Conservation (phyloP, 2,797 vertebrate genomes). For the Hydrocynus forskahlii region DNA sequence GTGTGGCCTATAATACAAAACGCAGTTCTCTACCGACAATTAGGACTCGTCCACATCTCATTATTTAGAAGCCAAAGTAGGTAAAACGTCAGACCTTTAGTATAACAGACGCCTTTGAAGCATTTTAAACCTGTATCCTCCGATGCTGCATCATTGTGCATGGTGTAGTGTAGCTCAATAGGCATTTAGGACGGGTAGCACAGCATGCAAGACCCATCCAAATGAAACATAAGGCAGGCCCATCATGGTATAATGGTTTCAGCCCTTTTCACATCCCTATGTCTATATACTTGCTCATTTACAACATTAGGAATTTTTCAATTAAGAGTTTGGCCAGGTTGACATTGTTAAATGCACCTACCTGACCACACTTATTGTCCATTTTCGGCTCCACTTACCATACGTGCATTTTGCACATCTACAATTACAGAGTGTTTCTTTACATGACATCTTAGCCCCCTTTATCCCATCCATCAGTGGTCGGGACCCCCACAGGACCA, state of each 20-base stretch:
- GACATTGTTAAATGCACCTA: not conserved
- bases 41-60: slow-evolving; percentile 6
- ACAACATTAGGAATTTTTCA: not conserved
- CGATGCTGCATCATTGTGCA: slow-evolving; percentile 29
- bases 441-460: too few relatives aligned
- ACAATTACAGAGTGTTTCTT: not conserved
- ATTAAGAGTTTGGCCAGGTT: not conserved
- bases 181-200: slow-evolving; percentile 62
- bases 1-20: slow-evolving; percentile 1
- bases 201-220: slow-evolving; percentile 63
- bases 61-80: slow-evolving; percentile 22
- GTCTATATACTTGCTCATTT: slow-evolving; percentile 49
- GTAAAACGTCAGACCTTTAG: slow-evolving; percentile 11
- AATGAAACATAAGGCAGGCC: slow-evolving; percentile 28
- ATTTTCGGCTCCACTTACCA: not conserved
- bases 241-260: slow-evolving; percentile 55
- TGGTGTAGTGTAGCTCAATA: slow-evolving; percentile 51
- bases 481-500: too few relatives aligned
- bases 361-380: not conserved
- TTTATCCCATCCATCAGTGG: too few relatives aligned
- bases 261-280: slow-evolving; percentile 62
- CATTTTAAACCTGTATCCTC: slow-evolving; percentile 26
- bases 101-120: slow-evolving; percentile 7
- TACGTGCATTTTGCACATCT: not conserved
- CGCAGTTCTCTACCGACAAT: slow-evolving; percentile 6